phyloP scores from a whole-genome alignment of 1,140 invertebrate genomes.

The Lordiphosa collinella region DNA sequence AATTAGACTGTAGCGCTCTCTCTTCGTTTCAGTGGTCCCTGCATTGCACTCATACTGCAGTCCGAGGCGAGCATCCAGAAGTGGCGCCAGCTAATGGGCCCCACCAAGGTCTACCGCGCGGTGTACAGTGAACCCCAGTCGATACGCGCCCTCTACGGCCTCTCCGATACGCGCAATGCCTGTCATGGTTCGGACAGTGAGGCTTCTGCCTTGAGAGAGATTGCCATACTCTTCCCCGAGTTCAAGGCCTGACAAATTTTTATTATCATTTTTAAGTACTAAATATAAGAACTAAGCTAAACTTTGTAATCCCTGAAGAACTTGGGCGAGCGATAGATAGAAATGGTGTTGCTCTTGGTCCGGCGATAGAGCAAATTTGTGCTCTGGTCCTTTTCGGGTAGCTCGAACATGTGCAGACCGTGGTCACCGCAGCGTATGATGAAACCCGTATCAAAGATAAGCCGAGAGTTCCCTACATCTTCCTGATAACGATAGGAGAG shows the following conservation, averaged over 20 bases:
- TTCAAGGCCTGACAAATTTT: conserved; percentile 81
- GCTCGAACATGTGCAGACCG: no score
- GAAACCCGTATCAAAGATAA: no score
- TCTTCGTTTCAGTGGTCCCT: conserved; percentile 85
- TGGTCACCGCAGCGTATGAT: no score
- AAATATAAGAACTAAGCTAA: no score
- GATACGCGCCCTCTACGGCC: conserved; percentile 90
- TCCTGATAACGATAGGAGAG: no score
- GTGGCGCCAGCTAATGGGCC: conserved; percentile 92
- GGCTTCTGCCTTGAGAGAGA: conserved; percentile 88
- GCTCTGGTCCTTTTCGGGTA: no score
- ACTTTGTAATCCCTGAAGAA: no score
- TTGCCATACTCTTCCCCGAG: conserved; percentile 90
- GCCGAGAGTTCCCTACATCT: no score
- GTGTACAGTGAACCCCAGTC: conserved; percentile 88
- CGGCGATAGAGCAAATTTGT: no score
- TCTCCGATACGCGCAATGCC: conserved; percentile 95
- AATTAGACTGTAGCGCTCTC: neutral
- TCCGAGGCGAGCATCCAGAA: conserved; percentile 86
- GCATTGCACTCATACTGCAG: conserved; percentile 88
- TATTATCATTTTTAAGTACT: no score
- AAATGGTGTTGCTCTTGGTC: no score
- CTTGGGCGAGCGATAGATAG: no score
- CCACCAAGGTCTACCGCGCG: conserved; percentile 91
- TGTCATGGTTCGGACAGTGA: conserved; percentile 94